Evolutionary conservation across 2,888 invertebrate species (phyloP), one percentile per base, ranked within the genome.

Genomic region (Nymphalis polychloros): DNA sequence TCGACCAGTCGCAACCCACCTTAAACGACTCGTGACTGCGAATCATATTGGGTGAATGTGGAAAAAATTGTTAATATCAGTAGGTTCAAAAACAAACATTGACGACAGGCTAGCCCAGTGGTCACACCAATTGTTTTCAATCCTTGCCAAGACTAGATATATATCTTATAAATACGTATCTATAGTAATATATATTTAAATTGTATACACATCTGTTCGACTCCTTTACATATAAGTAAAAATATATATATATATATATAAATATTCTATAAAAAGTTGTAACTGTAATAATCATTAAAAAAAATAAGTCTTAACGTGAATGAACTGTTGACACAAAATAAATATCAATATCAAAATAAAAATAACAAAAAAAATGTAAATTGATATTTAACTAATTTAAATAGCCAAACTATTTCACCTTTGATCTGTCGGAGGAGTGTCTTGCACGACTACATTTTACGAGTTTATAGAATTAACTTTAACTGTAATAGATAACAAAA

Each of bases 21-120:
- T 98, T 98, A 92, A 99, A 99, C 69, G 97, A 96, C 80, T 99
- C 99, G 84, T 97, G 96, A 87, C 98, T 98, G 93, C 55, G 93
- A 93, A 50, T 16, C n/a, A 55, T 41, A 10, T 41, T 8, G 19
- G 31, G 4, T 13, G 2, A 41, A 41, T 13, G 41, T 13, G 13
- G 4, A 41, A 41, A 41, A 41, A 13, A 0, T 20, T 8, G 3
- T n/a, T 50, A 50, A 19, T 50, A 50, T 8, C 8, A 13, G 41
- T 13, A 41, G 13, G 10, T 41, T 3, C 13, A 41, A 13, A 2
- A 41, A 41, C 41, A 41, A 41, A 41, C 41, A 41, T 13, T 3
- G 4, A 13, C 10, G 35, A 6, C 6, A 31, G 27, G 6, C 27
- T 6, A 31, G 27, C 41, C 10, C 41, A 41, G 10, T 13, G 41